These are phyloP conservation scores for Synanthedon tipuliformis DNA, from an alignment of 2,888 invertebrate species.

Conservation along the genomic window DNA sequence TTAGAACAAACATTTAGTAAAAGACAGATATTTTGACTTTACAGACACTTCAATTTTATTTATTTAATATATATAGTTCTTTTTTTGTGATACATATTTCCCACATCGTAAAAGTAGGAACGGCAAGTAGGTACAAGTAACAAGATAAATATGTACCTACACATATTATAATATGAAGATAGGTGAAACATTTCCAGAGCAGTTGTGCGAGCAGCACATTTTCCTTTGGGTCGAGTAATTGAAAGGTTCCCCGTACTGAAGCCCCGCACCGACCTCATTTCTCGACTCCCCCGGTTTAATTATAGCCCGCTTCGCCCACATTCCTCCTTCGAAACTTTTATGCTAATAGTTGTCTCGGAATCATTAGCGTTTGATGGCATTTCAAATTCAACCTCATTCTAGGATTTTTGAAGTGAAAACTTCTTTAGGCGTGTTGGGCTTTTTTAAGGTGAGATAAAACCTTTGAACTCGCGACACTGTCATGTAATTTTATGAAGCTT, in stretches of 20 bases:
- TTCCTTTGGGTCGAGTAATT: conserved; percentile 16
- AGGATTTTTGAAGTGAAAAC: too few species aligned
- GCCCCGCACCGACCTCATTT: conserved; percentile 30
- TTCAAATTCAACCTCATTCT: too few species aligned
- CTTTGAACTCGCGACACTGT: too few species aligned
- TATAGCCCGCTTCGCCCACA: conserved; percentile 26
- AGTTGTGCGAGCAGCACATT: conserved; percentile 9
- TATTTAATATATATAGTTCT: too few species aligned
- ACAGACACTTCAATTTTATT: too few species aligned
- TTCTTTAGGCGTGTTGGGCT: too few species aligned
- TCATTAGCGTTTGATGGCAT: conserved; percentile 4
- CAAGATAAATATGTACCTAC: neutral
- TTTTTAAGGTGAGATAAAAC: too few species aligned
- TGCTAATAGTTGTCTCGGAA: conserved; percentile 11
- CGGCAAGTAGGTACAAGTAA: neutral
- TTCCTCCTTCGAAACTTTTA: conserved; percentile 10
- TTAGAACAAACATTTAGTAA: too few species aligned
- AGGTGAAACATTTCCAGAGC: neutral
- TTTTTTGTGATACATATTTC: too few species aligned
- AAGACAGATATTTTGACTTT: too few species aligned
- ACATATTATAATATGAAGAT: neutral
- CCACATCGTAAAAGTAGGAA: too few species aligned
- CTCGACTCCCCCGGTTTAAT: conserved; percentile 28
- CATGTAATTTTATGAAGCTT: too few species aligned
- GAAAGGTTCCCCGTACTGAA: conserved; percentile 21